phyloP scores from a whole-genome alignment of 2,888 invertebrate genomes.

The Scotopteryx bipunctaria region DNA sequence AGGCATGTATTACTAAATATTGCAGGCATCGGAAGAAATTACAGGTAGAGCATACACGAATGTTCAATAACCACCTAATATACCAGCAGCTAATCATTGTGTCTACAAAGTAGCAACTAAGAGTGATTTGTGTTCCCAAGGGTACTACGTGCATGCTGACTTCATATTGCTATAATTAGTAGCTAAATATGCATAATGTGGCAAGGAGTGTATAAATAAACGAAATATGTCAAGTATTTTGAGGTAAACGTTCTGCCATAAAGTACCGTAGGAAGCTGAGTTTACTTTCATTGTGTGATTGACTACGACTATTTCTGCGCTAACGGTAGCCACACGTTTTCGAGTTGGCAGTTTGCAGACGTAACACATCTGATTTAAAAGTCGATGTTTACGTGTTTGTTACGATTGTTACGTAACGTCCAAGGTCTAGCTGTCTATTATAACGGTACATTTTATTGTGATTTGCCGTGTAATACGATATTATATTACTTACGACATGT shows the following conservation, averaged over 20 bases:
- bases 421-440: slow-evolving; percentile 33
- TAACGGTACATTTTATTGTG: slow-evolving; percentile 16
- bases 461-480: slow-evolving; percentile 15
- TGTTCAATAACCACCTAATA: slow-evolving; percentile 43
- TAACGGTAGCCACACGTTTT: slow-evolving; percentile 28
- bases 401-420: slow-evolving; percentile 31
- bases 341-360: slow-evolving; percentile 27
- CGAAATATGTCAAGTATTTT: slow-evolving; percentile 53
- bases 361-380: slow-evolving; percentile 32
- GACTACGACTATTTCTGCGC: slow-evolving; percentile 33
- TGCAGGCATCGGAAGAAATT: slow-evolving; percentile 49
- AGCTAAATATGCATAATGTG: slow-evolving; percentile 57
- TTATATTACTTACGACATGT: slow-evolving; percentile 92
- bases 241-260: slow-evolving; percentile 57
- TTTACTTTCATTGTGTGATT: slow-evolving; percentile 33
- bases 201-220: slow-evolving; percentile 63
- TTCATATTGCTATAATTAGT: slow-evolving; percentile 70
- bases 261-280: slow-evolving; percentile 42
- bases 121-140: slow-evolving; percentile 63
- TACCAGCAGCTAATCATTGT: slow-evolving; percentile 50
- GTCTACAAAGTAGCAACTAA: slow-evolving; percentile 65
- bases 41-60: slow-evolving; percentile 43
- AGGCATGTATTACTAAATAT: slow-evolving; percentile 45
- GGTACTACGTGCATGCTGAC: slow-evolving; percentile 71
- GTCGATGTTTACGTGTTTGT: slow-evolving; percentile 31